Evolutionary conservation across 2,888 invertebrate genomes (phyloP).

Genomic region (Marasmarcha lunaedactyla): DNA sequence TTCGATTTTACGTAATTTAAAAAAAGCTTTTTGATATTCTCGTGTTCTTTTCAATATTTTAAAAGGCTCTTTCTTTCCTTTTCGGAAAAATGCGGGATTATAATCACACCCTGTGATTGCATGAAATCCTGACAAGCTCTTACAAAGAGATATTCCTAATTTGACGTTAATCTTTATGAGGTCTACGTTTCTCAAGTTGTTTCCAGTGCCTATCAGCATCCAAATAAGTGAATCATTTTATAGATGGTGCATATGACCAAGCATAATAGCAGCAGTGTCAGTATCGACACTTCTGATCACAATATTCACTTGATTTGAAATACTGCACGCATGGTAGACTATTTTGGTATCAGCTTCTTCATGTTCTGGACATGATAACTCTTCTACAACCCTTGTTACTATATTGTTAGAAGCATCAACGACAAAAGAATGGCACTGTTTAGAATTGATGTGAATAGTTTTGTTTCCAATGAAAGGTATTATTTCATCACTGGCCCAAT

Average conservation of each 20-base stretch:
- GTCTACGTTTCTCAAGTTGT: constrained; percentile 10
- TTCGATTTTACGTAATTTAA: neutral
- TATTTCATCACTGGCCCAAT: constrained; percentile 8
- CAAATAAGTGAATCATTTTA: neutral
- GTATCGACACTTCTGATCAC: neutral
- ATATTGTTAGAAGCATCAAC: neutral
- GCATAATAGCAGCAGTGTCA: neutral
- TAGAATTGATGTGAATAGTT: constrained; percentile 2
- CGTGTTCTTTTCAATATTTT: constrained; percentile 6
- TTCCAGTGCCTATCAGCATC: too few species aligned
- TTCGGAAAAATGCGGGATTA: too few species aligned
- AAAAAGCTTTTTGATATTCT: constrained; percentile 10
- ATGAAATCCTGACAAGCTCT: constrained; percentile 15
- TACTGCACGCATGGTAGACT: constrained; percentile 1
- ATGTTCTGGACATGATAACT: constrained; percentile 5
- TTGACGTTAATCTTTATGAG: constrained; percentile 9
- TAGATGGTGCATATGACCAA: neutral
- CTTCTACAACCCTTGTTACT: neutral
- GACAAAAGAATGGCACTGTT: constrained; percentile 1
- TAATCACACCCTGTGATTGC: too few species aligned
- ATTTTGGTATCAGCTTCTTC: constrained; percentile 9
- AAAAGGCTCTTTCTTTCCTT: constrained; percentile 13
- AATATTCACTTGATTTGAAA: neutral
- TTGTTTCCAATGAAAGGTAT: constrained; percentile 5
- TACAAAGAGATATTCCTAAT: constrained; percentile 9